Base-by-base conservation (phyloP, 2,113 vertebrate species). In the Oxyruncus cristatus region DNA sequence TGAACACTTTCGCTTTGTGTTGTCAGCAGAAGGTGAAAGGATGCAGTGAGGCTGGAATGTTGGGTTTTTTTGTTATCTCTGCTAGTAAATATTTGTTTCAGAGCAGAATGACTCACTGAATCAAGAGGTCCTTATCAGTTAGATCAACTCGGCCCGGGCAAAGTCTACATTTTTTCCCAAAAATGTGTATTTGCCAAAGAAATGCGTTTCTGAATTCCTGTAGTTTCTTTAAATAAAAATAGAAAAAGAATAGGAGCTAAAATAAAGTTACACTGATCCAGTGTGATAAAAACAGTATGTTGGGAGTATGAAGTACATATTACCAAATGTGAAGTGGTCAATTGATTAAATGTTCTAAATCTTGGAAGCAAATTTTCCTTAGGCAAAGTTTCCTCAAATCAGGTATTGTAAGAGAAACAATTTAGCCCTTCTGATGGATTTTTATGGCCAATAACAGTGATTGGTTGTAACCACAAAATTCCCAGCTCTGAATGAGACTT, bases 1-100 rank as follows among this genome's bases (percentile, higher is more conserved):
- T 17, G 62, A 94, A 66, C 73, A 73, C 62, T 93, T 97, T 88
- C 82, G 4, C 79, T 94, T 72, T 1, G 3, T 90, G 50, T 28
- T 91, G 78, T 92, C 93, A 97, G 88, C 90, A 74, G 87, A 96
- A 96, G 95, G 91, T 95, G 94, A 97, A 97, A 97, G 89, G 81
- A 92, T 96, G 94, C 88, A 94, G 78, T 85, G 53, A 68, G 53
- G 52, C 89, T 96, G 96, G 93, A 98, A 97, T 95, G 78, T 92
- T 94, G 95, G 73, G 61, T 78, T n/a, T 46, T 86, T 86, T 91
- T 92, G 89, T 98, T 98, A 98, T 98, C 97, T 97, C 94, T 96
- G 49, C 82, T 93, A 95, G 95, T 97, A 98, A 98, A 98, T 98
- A 98, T 98, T 98, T 98, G 97, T 97, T 98, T 92, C 94, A 98